Conservation (phyloP, 2,113 vertebrate species). For the Takifugu bimaculatus region DNA sequence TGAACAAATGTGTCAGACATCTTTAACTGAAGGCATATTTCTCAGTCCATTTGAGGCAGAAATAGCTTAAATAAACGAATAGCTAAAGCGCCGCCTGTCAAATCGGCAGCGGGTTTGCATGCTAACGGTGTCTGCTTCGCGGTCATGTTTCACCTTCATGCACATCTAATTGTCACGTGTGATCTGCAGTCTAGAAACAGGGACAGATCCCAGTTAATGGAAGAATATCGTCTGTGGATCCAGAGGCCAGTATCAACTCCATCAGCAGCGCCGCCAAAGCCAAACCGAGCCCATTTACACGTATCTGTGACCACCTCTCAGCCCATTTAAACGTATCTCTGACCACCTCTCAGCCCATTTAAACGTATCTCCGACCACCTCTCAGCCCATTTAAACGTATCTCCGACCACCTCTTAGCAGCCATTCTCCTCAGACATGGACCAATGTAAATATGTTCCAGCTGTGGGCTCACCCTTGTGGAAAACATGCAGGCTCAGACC, state of each 20-base stretch:
- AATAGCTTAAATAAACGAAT: too few relatives aligned
- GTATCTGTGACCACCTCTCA: constrained; percentile 23
- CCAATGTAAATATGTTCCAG: constrained; percentile 16
- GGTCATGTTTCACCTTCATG: too few relatives aligned
- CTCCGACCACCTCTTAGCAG: constrained; percentile 33
- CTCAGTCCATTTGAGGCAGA: too few relatives aligned
- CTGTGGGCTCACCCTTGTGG: constrained; percentile 56
- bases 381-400: constrained; percentile 31
- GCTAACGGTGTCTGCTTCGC: too few relatives aligned
- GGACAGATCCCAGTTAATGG: too few relatives aligned
- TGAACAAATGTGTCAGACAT: too few relatives aligned
- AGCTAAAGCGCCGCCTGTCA: too few relatives aligned
- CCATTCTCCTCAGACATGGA: constrained; percentile 43
- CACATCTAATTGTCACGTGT: too few relatives aligned
- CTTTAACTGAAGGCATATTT: too few relatives aligned
- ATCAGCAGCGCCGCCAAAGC: constrained; percentile 7
- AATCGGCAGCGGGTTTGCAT: too few relatives aligned
- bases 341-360: constrained; percentile 31
- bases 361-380: constrained; percentile 24
- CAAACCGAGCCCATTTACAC: constrained; percentile 29
- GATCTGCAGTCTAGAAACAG: too few relatives aligned
- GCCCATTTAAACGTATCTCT: constrained; percentile 25
- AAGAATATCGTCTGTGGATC: too few relatives aligned
- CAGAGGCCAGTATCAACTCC: not conserved
- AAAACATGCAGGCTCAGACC: constrained; percentile 63